Percentiles rank a stretch among this genome's conserved stretches.
phyloP scores from a whole-genome alignment of 2,113 vertebrate species.

The Felis chaus region DNA sequence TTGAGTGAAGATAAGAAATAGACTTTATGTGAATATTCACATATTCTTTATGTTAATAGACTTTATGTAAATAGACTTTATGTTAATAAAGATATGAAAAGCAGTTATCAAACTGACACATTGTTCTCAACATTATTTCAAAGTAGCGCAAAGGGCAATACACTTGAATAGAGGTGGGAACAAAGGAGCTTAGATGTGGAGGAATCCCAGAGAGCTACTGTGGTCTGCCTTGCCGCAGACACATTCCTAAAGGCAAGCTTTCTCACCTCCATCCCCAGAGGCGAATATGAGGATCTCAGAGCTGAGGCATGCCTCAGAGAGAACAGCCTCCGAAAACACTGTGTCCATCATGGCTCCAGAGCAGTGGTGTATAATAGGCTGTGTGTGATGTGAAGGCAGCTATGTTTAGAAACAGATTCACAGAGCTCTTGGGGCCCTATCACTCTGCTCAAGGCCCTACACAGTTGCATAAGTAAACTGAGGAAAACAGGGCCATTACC shows the following conservation, averaged over 20 bases:
- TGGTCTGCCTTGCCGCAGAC: background rate
- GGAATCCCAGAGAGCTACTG: background rate
- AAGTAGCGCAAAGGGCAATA: background rate
- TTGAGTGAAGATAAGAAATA: background rate
- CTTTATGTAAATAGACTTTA: no score
- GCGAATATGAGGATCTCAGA: background rate
- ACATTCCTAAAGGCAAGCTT: background rate
- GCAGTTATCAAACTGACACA: background rate
- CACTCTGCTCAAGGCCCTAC: background rate
- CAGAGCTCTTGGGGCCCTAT: background rate
- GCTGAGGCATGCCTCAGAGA: background rate
- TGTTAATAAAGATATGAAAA: background rate
- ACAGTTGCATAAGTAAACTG: background rate
- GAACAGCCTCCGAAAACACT: background rate
- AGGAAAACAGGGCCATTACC: background rate
- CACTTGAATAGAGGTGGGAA: background rate
- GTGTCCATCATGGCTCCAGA: fast-evolving
- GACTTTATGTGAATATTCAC: background rate
- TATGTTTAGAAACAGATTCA: background rate
- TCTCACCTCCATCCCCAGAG: background rate
- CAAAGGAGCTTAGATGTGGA: no score
- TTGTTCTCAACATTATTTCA: background rate
- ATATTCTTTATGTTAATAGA: no score
- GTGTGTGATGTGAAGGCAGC: background rate
- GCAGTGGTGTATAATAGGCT: background rate